phyloP scores from a whole-genome alignment of 1,140 invertebrate genomes.

The Dreissena rostriformis region DNA sequence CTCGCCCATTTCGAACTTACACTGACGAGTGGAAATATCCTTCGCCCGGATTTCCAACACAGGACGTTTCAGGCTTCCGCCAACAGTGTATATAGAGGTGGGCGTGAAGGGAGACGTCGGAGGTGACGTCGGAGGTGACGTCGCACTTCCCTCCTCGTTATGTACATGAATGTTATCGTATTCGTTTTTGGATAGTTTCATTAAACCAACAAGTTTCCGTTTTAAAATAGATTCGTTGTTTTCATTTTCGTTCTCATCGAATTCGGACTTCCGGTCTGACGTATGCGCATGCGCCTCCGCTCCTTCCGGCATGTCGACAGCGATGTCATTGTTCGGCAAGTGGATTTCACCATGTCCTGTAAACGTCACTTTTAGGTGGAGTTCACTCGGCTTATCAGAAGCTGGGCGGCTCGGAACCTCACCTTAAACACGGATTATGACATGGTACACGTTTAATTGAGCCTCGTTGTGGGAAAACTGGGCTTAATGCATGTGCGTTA shows the following conservation, averaged over 20 bases:
- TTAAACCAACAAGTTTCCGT: not conserved
- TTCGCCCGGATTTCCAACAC: constrained; percentile 38
- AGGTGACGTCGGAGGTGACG: not conserved
- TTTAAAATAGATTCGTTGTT: not conserved
- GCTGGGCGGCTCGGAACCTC: not conserved
- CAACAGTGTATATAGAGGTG: constrained; percentile 36
- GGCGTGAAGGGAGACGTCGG: constrained; percentile 12
- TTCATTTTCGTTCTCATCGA: not conserved
- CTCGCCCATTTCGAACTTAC: constrained; percentile 54
- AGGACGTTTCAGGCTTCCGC: constrained; percentile 34
- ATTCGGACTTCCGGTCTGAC: not conserved
- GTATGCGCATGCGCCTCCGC: too few species aligned
- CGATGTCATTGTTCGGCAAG: constrained; percentile 17
- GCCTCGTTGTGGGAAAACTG: not conserved
- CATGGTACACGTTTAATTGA: not conserved
- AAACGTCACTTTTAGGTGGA: constrained; percentile 6
- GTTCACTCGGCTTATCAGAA: not conserved
- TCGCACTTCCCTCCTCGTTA: not conserved
- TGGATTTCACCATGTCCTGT: constrained; percentile 39
- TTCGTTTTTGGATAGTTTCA: constrained; percentile 3
- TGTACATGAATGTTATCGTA: constrained; percentile 18
- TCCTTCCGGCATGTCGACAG: constrained; percentile 15
- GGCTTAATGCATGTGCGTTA: not conserved
- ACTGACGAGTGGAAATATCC: constrained; percentile 48
- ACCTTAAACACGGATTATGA: not conserved